Conservation (phyloP, 2,888 invertebrate genomes). For the Myathropa florea region DNA sequence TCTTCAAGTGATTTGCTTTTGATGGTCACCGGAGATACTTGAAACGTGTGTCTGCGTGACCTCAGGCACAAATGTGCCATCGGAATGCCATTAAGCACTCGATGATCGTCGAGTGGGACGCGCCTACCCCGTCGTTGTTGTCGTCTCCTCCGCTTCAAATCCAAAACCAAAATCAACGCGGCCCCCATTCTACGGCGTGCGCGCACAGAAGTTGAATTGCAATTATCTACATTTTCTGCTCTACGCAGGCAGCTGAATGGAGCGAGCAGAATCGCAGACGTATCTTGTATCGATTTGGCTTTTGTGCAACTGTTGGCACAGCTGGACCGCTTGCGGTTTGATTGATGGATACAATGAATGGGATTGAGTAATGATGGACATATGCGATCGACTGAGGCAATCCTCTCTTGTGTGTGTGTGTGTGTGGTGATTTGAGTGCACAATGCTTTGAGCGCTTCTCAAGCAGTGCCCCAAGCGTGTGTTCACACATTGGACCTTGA, state of each 20-base stretch:
- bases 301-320: constrained; percentile 63
- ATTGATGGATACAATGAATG: constrained; percentile 66
- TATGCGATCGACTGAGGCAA: constrained; percentile 19
- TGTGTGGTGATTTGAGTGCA: neutral
- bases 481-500: constrained; percentile 47
- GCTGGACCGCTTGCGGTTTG: constrained; percentile 55
- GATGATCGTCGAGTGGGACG: constrained; percentile 21
- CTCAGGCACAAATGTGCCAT: constrained; percentile 48
- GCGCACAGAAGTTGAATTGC: constrained; percentile 60
- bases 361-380: constrained; percentile 68
- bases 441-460: constrained; percentile 21
- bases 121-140: no score
- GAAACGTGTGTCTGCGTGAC: constrained; percentile 27
- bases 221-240: constrained; percentile 54
- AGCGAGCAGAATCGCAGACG: constrained; percentile 7
- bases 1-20: constrained; percentile 40
- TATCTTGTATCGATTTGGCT: constrained; percentile 49
- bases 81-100: constrained; percentile 55
- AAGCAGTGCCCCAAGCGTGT: constrained; percentile 12
- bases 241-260: constrained; percentile 20
- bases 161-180: constrained; percentile 25
- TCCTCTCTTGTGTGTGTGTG: neutral
- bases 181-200: neutral
- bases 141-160: constrained; percentile 21
- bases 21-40: constrained; percentile 29